Evolutionary conservation across 2,797 vertebrate genomes (phyloP).

Genomic region (Hoplostethus mediterraneus): DNA sequence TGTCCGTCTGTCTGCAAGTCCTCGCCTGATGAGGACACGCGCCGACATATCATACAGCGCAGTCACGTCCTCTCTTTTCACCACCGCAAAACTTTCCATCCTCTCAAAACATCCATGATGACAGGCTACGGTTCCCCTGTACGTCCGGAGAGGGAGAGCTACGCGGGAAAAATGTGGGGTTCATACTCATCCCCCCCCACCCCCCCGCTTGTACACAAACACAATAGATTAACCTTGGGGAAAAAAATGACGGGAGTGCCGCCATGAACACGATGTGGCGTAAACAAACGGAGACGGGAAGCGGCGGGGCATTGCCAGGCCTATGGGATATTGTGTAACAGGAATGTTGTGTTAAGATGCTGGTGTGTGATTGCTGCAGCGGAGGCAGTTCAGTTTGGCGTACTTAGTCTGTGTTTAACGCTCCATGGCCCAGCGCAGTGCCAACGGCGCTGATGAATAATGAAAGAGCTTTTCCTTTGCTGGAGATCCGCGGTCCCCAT

Average conservation of each 20-base stretch:
- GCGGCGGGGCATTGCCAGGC: slow-evolving; percentile 1
- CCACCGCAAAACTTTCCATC: slow-evolving; percentile 6
- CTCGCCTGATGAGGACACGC: slow-evolving; percentile 1
- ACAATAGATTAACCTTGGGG: background rate
- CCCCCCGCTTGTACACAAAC: background rate
- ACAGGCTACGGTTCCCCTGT: background rate
- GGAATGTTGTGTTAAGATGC: slow-evolving; percentile 42
- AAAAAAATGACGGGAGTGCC: background rate
- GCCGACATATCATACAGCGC: background rate
- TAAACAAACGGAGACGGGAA: background rate
- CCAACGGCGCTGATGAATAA: slow-evolving; percentile 37
- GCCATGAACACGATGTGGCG: slow-evolving; percentile 6
- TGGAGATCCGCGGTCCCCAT: slow-evolving; percentile 33
- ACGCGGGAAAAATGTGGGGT: background rate
- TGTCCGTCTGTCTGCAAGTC: slow-evolving; percentile 15
- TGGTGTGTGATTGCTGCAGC: slow-evolving; percentile 13
- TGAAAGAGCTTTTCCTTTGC: slow-evolving; percentile 40
- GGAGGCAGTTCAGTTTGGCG: background rate
- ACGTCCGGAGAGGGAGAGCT: slow-evolving; percentile 31
- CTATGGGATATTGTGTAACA: slow-evolving; percentile 15
- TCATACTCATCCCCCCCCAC: background rate
- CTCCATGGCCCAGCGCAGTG: background rate
- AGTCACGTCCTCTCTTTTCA: slow-evolving; percentile 1
- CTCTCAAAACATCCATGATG: background rate
- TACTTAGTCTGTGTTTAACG: slow-evolving; percentile 1